Base-by-base conservation (phyloP, 2,797 vertebrate genomes). In the Syncerus caffer region DNA sequence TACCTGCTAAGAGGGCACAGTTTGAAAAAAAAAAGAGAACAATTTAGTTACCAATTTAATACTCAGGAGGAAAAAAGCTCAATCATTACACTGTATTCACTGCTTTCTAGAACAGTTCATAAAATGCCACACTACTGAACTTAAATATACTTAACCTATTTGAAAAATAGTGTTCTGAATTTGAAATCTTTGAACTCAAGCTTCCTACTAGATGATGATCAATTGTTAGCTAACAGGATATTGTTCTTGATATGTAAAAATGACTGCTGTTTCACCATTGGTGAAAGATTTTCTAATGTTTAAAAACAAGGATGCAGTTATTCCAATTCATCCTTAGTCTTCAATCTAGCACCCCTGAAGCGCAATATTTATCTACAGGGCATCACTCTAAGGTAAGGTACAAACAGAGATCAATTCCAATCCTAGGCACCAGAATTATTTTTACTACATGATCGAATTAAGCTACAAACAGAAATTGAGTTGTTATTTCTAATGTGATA, bases 111-210 rank as follows among this genome's bases (percentile, higher is more conserved):
- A 95, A 85, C 2, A 92, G 84, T 85, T 51, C 78, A 89, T 47
- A 87, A 94, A 91, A 53, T 79, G 55, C 89, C 45, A 1, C 4
- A 79, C 27, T n/a, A 13, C 9, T 71, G 67, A 94, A 62, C 53
- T 85, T 89, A 92, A 50, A 85, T 64, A 13, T 29, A 85, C 53
- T 93, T 96, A 82, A 2, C 57, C 34, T 97, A 92, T 78, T 58
- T 86, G 55, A 80, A 93, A 91, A 89, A 87, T 16, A 90, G 92
- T 71, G 23, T 71, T 91, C 25, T 79, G 64, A 94, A 96, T 89
- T 96, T 94, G 57, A 85, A 42, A 93, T 87, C 50, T 92, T 55
- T 96, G 42, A 95, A 58, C 11, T 91, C 42, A 83, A 96, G 79
- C 5, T 80, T 57, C 31, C 82, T 82, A 74, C 0, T 58, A 34